phyloP scores from a whole-genome alignment of 2,113 vertebrate genomes.

The Capra hircus region DNA sequence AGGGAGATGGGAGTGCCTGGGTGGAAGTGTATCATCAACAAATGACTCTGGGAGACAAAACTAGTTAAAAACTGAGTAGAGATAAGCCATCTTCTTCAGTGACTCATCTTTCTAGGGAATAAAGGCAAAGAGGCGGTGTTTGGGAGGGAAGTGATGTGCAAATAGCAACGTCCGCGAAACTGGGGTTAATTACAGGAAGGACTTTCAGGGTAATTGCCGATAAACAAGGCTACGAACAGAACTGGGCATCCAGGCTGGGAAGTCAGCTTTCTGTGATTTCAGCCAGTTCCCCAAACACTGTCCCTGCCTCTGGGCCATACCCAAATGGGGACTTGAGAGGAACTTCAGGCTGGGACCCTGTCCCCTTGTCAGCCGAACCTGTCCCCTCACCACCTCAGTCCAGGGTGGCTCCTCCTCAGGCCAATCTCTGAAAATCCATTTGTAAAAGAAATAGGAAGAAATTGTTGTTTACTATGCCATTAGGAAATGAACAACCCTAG shows the following conservation, averaged over 20 bases:
- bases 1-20: constrained; percentile 35
- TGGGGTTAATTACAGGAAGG: constrained; percentile 87
- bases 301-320: not conserved
- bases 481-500: not conserved
- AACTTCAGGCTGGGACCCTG: not conserved
- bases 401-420: not conserved
- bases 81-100: constrained; percentile 79
- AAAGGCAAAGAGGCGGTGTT: constrained; percentile 77
- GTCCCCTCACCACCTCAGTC: too few relatives aligned
- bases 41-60: constrained; percentile 79
- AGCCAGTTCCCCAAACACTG: constrained; percentile 59
- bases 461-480: not conserved
- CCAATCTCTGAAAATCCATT: not conserved
- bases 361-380: not conserved
- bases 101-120: constrained; percentile 80
- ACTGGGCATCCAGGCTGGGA: constrained; percentile 53
- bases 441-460: not conserved
- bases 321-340: not conserved
- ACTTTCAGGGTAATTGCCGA: constrained; percentile 80
- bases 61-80: constrained; percentile 74
- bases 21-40: constrained; percentile 64
- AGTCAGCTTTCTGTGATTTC: constrained; percentile 66
- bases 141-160: constrained; percentile 77
- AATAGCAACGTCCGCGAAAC: constrained; percentile 78
- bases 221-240: constrained; percentile 78